Percentiles rank a stretch among this genome's conserved stretches.
These are phyloP conservation scores for Spodoptera littoralis DNA, from an alignment of 2,888 invertebrate species.

Conservation along the genomic window DNA sequence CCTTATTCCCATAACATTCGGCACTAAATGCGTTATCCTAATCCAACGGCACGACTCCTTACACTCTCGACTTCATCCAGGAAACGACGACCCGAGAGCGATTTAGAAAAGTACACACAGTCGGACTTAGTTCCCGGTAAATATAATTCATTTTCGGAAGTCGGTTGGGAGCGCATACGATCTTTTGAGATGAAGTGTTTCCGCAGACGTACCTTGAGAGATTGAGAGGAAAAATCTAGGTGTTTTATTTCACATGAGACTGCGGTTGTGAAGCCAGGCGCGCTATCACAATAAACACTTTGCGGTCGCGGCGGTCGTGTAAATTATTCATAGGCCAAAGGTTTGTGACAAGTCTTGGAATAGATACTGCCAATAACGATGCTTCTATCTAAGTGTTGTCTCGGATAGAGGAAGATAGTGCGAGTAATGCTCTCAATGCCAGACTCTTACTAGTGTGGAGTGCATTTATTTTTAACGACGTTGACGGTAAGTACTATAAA, in stretches of 20 bases:
- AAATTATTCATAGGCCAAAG: conserved; percentile 82
- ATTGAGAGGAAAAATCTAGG: conserved; percentile 86
- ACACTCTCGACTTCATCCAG: conserved; percentile 66
- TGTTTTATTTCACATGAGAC: conserved; percentile 85
- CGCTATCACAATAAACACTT: conserved; percentile 86
- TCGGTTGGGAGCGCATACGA: conserved; percentile 62
- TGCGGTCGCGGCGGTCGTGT: conserved; percentile 74
- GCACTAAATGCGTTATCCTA: conserved; percentile 70
- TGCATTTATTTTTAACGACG: conserved; percentile 23
- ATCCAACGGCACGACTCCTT: conserved; percentile 69
- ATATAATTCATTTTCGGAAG: conserved; percentile 75
- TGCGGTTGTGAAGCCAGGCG: conserved; percentile 78
- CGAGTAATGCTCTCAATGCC: conserved; percentile 19
- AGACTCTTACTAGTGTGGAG: neutral
- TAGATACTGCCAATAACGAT: conserved; percentile 68
- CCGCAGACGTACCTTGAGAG: conserved; percentile 73
- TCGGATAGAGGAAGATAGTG: conserved; percentile 25
- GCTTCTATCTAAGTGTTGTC: conserved; percentile 43
- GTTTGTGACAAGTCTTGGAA: conserved; percentile 75
- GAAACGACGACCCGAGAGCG: conserved; percentile 65
- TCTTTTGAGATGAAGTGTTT: conserved; percentile 60
- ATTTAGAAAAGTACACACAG: conserved; percentile 65
- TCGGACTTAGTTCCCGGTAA: conserved; percentile 65
- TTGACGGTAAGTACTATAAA: too few species aligned
- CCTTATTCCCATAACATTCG: conserved; percentile 72